Evolutionary conservation across 2,888 invertebrate species (phyloP).

Genomic region (Erpobdella octoculata): DNA sequence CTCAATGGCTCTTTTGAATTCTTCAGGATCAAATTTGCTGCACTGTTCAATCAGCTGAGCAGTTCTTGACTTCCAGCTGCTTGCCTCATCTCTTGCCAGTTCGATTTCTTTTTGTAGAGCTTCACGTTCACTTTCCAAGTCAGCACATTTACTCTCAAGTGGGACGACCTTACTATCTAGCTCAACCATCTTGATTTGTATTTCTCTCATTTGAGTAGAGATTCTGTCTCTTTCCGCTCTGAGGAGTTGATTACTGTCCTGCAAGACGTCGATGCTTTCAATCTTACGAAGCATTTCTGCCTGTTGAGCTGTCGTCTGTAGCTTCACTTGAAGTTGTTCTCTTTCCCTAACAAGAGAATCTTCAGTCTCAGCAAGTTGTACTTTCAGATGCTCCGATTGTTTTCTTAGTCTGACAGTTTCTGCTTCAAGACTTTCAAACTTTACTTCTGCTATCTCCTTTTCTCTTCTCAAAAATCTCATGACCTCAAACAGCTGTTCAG

Average conservation of each 20-base stretch:
- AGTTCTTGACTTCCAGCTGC: constrained; percentile 67
- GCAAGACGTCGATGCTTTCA: constrained; percentile 81
- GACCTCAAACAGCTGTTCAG: constrained; percentile 76
- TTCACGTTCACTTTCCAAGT: constrained; percentile 52
- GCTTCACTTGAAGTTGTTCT: constrained; percentile 25
- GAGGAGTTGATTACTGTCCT: constrained; percentile 81
- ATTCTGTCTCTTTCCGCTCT: constrained; percentile 70
- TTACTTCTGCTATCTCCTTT: constrained; percentile 77
- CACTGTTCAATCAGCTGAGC: constrained; percentile 80
- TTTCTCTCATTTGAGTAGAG: constrained; percentile 54
- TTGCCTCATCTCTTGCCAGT: constrained; percentile 70
- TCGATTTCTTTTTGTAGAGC: constrained; percentile 66
- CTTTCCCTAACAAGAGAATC: constrained; percentile 58
- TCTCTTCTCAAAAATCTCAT: constrained; percentile 80
- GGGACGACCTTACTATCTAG: constrained; percentile 63
- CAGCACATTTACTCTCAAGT: constrained; percentile 68
- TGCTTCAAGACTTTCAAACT: constrained; percentile 74
- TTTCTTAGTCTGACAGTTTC: constrained; percentile 67
- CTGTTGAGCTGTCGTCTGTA: constrained; percentile 71
- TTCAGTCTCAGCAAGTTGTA: constrained; percentile 43
- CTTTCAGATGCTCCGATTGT: constrained; percentile 47
- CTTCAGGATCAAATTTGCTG: constrained; percentile 82
- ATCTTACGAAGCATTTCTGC: constrained; percentile 75
- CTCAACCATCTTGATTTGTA: constrained; percentile 60
- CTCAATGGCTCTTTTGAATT: constrained; percentile 55